Conservation (phyloP, 1,140 invertebrate genomes). For the Papilio polytes region DNA sequence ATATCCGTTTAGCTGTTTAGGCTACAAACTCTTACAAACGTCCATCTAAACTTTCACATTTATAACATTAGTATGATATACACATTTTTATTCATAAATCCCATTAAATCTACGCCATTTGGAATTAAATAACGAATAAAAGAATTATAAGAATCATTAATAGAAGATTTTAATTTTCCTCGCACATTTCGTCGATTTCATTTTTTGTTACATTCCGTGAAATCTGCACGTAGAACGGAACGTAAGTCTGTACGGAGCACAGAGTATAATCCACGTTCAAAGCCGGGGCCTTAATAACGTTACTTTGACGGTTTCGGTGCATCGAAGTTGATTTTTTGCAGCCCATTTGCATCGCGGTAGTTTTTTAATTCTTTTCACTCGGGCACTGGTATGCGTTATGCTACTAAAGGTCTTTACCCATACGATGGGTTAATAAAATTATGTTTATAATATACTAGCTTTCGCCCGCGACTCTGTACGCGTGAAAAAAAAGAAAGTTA, state of each 20-base stretch:
- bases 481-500: too few relatives aligned
- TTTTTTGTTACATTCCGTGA: background rate
- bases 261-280: conserved; percentile 52
- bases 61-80: too few relatives aligned
- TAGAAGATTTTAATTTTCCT: background rate
- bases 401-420: conserved; percentile 30
- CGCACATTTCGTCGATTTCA: background rate
- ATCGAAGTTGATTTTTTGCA: conserved; percentile 61
- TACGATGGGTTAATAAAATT: background rate
- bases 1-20: too few relatives aligned
- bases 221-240: background rate
- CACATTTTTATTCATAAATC: too few relatives aligned
- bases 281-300: conserved; percentile 66
- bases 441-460: too few relatives aligned
- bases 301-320: conserved; percentile 60
- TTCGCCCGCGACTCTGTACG: too few relatives aligned
- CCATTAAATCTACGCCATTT: too few relatives aligned
- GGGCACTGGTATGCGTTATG: conserved; percentile 47
- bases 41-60: too few relatives aligned
- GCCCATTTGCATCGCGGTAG: conserved; percentile 66
- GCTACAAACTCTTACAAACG: too few relatives aligned
- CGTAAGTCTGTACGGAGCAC: background rate
- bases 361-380: conserved; percentile 75
- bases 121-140: too few relatives aligned
- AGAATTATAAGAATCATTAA: background rate